Percentiles rank a stretch among this genome's conserved stretches.
Evolutionary conservation across 2,113 vertebrate species (phyloP).

Genomic region (Paramisgurnus dabryanus): DNA sequence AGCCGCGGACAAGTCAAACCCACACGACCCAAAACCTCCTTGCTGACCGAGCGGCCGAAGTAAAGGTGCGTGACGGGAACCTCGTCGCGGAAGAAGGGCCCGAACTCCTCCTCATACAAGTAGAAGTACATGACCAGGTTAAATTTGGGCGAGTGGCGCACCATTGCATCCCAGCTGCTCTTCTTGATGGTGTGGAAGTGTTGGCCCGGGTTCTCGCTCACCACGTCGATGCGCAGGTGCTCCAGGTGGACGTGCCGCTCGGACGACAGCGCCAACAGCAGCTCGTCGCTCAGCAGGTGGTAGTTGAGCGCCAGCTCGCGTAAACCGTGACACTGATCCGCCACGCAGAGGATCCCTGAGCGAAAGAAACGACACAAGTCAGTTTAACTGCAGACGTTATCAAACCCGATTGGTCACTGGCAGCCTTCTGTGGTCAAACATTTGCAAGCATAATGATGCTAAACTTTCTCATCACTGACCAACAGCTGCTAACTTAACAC

Average conservation of each 20-base stretch:
- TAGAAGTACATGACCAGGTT: slow-evolving; percentile 99
- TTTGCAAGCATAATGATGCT: too few species aligned
- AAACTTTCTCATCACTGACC: too few species aligned
- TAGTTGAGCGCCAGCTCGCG: slow-evolving; percentile 86
- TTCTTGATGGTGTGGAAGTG: slow-evolving; percentile 90
- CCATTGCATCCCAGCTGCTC: slow-evolving; percentile 76
- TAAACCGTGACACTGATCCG: slow-evolving; percentile 85
- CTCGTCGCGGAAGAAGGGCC: slow-evolving; percentile 72
- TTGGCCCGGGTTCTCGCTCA: slow-evolving; percentile 85
- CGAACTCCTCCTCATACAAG: slow-evolving; percentile 95
- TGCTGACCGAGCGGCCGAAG: slow-evolving; percentile 55
- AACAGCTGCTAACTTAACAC: too few species aligned
- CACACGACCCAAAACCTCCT: slow-evolving; percentile 81
- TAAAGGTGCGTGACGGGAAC: slow-evolving; percentile 56
- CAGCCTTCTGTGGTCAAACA: too few species aligned
- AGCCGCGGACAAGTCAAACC: slow-evolving; percentile 92
- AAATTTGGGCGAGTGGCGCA: slow-evolving; percentile 64
- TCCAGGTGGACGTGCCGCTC: slow-evolving; percentile 84
- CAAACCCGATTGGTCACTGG: too few species aligned
- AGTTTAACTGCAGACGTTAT: not conserved
- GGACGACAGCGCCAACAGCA: slow-evolving; percentile 83
- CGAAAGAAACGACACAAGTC: not conserved
- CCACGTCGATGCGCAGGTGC: slow-evolving; percentile 86
- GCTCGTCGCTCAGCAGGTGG: slow-evolving; percentile 83
- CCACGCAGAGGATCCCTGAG: slow-evolving; percentile 84